phyloP scores from a whole-genome alignment of 2,797 vertebrate genomes.

The Manis crassicaudata region DNA sequence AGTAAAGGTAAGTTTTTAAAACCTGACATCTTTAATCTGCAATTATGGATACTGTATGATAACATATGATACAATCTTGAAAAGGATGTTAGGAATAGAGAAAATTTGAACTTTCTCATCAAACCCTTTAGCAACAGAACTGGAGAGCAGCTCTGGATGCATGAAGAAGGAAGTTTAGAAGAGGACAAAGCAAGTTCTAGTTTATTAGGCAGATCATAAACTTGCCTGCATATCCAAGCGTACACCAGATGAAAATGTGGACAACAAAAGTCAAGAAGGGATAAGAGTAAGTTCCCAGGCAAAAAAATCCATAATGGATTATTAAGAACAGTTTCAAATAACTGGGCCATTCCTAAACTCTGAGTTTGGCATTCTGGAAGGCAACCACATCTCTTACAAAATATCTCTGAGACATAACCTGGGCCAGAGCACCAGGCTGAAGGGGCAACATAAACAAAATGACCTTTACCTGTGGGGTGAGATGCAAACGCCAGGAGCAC shows the following conservation, averaged over 20 bases:
- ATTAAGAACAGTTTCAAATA: not conserved
- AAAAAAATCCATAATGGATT: not conserved
- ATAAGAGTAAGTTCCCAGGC: not conserved
- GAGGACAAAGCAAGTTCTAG: not conserved
- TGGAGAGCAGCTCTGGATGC: not conserved
- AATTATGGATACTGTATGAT: not conserved
- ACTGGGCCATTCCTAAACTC: not conserved
- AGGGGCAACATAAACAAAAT: not conserved
- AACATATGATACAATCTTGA: not conserved
- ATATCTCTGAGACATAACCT: not conserved
- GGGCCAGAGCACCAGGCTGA: not conserved
- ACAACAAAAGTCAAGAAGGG: not conserved
- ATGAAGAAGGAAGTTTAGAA: not conserved
- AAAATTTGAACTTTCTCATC: not conserved
- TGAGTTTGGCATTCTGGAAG: not conserved
- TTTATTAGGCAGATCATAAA: not conserved
- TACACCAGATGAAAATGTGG: not conserved
- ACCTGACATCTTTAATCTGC: not conserved
- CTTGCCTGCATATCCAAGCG: not conserved
- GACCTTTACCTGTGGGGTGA: constrained; percentile 93
- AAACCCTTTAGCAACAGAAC: not conserved
- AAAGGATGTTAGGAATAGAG: not conserved
- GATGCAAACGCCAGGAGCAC: constrained; percentile 91
- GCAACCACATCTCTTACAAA: not conserved
- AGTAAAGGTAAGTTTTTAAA: not conserved